A percentile compares a stretch with the other conserved stretches of the same genome.
These are phyloP conservation scores for Saxidomus purpurata DNA, from an alignment of 1,140 invertebrate genomes.

Conservation along the genomic window DNA sequence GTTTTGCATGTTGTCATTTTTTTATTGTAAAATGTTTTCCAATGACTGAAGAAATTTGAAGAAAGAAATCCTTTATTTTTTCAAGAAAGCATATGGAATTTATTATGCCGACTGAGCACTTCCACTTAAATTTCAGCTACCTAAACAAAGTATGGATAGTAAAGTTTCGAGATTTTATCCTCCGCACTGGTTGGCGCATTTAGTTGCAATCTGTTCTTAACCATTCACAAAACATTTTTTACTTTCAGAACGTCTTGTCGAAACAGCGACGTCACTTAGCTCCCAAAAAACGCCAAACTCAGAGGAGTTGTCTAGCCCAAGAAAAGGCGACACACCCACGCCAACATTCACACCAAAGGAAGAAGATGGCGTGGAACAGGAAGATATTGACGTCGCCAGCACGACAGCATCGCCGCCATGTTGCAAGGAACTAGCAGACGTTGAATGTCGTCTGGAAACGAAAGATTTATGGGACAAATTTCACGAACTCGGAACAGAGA, in stretches of 20 bases:
- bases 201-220: no score
- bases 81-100: no score
- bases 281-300: conserved; percentile 22
- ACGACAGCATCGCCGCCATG: conserved; percentile 71
- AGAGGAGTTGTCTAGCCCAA: conserved; percentile 49
- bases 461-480: conserved; percentile 99
- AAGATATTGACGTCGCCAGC: conserved; percentile 88
- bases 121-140: no score
- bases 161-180: no score
- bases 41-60: no score
- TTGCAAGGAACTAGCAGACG: conserved; percentile 78
- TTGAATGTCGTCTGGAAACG: conserved; percentile 85
- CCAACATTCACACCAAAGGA: background rate
- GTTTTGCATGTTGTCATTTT: no score
- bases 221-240: no score
- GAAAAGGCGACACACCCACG: conserved; percentile 47
- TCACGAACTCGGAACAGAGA: conserved; percentile 99
- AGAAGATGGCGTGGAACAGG: conserved; percentile 52
- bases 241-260: conserved; percentile 73
- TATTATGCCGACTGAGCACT: no score
- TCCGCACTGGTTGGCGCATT: no score
- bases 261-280: conserved; percentile 58
- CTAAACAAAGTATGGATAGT: no score
- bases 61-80: no score
- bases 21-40: no score